Base-by-base conservation (phyloP, 2,888 invertebrate genomes). In the Marasmarcha lunaedactyla region DNA sequence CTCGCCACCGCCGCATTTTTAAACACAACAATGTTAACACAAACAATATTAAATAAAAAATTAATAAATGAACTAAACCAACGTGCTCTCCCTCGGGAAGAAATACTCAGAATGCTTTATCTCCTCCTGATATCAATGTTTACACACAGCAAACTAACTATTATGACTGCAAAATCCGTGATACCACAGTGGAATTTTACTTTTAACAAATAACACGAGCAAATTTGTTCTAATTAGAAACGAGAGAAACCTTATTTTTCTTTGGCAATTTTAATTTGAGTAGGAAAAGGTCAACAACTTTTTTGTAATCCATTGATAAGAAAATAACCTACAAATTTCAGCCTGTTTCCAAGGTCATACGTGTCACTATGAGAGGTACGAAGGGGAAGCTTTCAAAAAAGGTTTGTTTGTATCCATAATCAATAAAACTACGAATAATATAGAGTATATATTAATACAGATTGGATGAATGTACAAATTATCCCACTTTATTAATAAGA, bases 1-100 rank as follows among this genome's bases (percentile, higher is more conserved):
- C 50, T 20, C 57, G 51, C 49, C 47, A 44, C 47, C 59, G 57
- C 72, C 76, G 76, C 79, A 78, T 81, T 74, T 77, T 77, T 56
- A 47, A 42, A 11, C 12, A 13, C 12, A 34, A 34, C 4, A 36
- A 11, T 15, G 15, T 25, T 20, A n/a, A 37, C 30, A 36, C 26
- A 25, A 14, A 42, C 35, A 40, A 45, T 42, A 38, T 33, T 20
- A 5, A 20, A 20, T 5, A 20, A 20, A 20, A 37, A 47, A 14
- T 36, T 40, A 34, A 39, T 42, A 43, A 43, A 15, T 30, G 34
- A 36, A 36, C 42, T 42, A 45, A 50, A 43, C 50, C 46, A 48
- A 63, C 71, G 71, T 65, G 67, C 54, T 54, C 49, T 48, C 65
- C 49, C 52, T 45, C 37, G 52, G 53, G 54, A 57, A 58, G 49